Conservation (phyloP, 1,140 invertebrate genomes). For the Drosophila serrata region DNA sequence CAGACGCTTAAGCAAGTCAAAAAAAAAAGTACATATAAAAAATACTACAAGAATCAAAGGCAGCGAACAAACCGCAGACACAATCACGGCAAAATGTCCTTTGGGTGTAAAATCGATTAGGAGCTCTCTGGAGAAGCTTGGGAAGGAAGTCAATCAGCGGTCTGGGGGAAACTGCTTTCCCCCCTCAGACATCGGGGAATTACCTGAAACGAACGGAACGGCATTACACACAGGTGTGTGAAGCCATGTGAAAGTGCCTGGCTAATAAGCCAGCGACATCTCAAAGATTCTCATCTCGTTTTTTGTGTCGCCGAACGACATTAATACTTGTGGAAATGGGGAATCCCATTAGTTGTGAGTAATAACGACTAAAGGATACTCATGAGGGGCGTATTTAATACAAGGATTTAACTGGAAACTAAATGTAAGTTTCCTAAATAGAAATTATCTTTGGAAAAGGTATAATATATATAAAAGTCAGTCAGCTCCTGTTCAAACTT, state of each 20-base stretch:
- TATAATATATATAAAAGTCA: neutral
- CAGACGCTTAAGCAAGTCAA: slow-evolving; percentile 53
- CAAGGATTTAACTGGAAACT: neutral
- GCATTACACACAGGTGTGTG: slow-evolving; percentile 48
- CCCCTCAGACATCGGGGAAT: slow-evolving; percentile 60
- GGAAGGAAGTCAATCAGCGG: slow-evolving; percentile 82
- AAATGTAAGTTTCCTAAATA: neutral
- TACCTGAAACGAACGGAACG: slow-evolving; percentile 49
- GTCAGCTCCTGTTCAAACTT: too few species aligned
- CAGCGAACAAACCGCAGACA: slow-evolving; percentile 73
- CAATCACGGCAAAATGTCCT: slow-evolving; percentile 79
- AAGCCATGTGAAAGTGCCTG: slow-evolving; percentile 45
- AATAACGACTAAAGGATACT: slow-evolving; percentile 16
- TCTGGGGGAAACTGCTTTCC: slow-evolving; percentile 39
- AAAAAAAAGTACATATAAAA: slow-evolving; percentile 7
- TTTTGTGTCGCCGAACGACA: slow-evolving; percentile 23
- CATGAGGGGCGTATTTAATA: neutral
- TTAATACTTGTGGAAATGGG: slow-evolving; percentile 35
- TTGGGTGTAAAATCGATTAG: slow-evolving; percentile 84
- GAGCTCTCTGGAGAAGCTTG: slow-evolving; percentile 41
- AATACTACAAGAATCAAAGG: slow-evolving; percentile 64
- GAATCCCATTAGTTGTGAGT: neutral
- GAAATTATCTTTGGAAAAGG: neutral
- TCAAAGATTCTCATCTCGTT: slow-evolving; percentile 43
- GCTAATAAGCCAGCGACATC: slow-evolving; percentile 47